phyloP scores from a whole-genome alignment of 1,140 invertebrate species.

The Euborellia annulipes region DNA sequence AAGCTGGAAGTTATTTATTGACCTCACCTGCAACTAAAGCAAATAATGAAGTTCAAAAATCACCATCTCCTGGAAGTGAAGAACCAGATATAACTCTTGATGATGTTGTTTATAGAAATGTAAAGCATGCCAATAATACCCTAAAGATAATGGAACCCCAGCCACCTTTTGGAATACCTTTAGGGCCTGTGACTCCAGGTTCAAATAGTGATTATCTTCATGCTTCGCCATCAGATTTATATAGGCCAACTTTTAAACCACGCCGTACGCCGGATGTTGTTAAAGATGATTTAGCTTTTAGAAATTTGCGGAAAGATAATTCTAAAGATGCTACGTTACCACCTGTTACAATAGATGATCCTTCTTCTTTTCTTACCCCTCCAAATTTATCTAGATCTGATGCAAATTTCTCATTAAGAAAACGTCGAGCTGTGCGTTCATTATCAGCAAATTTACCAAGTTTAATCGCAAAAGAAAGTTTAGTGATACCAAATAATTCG shows the following conservation, averaged over 20 bases:
- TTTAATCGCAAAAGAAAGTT: constrained; percentile 31
- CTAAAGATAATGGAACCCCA: constrained; percentile 59
- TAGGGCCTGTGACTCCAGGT: constrained; percentile 57
- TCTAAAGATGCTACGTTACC: constrained; percentile 26
- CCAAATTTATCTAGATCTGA: background rate
- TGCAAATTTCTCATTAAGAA: constrained; percentile 30
- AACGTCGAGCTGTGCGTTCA: constrained; percentile 59
- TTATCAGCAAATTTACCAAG: constrained; percentile 65
- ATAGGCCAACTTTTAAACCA: constrained; percentile 41
- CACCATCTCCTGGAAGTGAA: constrained; percentile 1
- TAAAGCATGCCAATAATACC: constrained; percentile 55
- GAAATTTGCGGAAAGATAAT: constrained; percentile 64
- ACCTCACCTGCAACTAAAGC: constrained; percentile 36
- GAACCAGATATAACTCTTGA: constrained; percentile 69
- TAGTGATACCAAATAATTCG: constrained; percentile 1
- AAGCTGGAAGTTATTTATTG: constrained; percentile 54
- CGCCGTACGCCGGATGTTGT: constrained; percentile 58
- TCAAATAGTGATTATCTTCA: constrained; percentile 71
- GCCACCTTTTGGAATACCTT: constrained; percentile 76
- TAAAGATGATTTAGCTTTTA: constrained; percentile 71
- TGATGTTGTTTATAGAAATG: constrained; percentile 65
- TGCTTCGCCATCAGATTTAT: constrained; percentile 41
- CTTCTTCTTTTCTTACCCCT: too few relatives aligned
- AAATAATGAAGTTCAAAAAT: background rate
- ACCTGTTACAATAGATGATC: constrained; percentile 8